Percentiles rank a stretch among this genome's conserved stretches.
phyloP scores from a whole-genome alignment of 2,113 vertebrate genomes.

The Thymallus thymallus region DNA sequence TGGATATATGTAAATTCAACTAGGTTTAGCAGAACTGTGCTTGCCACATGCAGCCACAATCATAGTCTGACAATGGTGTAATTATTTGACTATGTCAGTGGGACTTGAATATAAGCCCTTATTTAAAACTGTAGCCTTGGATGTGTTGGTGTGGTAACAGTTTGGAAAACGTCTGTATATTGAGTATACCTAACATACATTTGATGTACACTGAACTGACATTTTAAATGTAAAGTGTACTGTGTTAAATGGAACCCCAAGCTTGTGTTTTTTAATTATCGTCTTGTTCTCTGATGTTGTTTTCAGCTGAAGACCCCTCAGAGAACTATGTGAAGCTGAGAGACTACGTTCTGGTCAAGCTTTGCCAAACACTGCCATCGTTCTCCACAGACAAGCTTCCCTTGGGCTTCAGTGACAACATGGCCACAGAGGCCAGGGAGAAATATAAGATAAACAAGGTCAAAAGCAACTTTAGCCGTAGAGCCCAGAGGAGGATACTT shows the following conservation, averaged over 20 bases:
- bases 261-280: neutral
- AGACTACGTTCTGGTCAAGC: conserved; percentile 92
- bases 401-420: conserved; percentile 89
- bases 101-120: conserved; percentile 24
- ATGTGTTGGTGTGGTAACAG: neutral
- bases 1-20: conserved; percentile 51
- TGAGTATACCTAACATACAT: neutral
- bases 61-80: conserved; percentile 45
- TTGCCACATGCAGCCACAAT: conserved; percentile 54
- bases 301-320: conserved; percentile 92
- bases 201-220: neutral
- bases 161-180: neutral
- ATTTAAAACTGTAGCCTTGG: neutral
- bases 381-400: conserved; percentile 87
- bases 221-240: neutral
- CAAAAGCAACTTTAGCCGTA: conserved; percentile 15
- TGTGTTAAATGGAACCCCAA: neutral
- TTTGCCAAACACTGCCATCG: conserved; percentile 86
- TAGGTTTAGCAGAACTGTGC: conserved; percentile 55
- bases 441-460: conserved; percentile 99
- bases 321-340: conserved; percentile 95
- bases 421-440: conserved; percentile 87
- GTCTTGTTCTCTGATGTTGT: conserved; percentile 11
- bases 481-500: neutral
- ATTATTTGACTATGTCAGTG: conserved; percentile 41